These are phyloP conservation scores for Cataglyphis livida DNA, from an alignment of 2,888 invertebrate species.

Conservation along the genomic window DNA sequence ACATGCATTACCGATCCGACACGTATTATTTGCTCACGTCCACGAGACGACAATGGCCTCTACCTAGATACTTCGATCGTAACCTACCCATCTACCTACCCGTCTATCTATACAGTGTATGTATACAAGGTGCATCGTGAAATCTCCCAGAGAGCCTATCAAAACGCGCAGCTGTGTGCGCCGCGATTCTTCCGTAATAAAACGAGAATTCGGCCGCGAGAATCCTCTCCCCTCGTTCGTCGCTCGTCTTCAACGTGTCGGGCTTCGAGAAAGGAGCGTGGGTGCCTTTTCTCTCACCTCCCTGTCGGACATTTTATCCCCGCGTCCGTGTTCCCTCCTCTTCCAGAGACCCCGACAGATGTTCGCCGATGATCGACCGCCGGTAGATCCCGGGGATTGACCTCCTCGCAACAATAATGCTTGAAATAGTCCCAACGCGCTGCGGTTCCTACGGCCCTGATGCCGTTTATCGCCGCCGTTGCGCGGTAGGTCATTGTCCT, in stretches of 20 bases:
- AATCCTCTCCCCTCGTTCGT: neutral
- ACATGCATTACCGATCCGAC: neutral
- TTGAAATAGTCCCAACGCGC: conserved; percentile 12
- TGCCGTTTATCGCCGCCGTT: conserved; percentile 39
- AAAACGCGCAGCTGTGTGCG: conserved; percentile 65
- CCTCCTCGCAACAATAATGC: conserved; percentile 28
- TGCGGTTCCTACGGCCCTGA: conserved; percentile 11
- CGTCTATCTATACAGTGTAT: neutral
- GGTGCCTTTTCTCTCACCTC: conserved; percentile 73
- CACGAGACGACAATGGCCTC: conserved; percentile 48
- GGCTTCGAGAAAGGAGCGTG: conserved; percentile 72
- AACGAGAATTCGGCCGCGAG: neutral
- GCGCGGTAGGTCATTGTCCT: conserved; percentile 38
- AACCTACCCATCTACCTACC: conserved; percentile 7
- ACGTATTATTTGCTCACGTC: conserved; percentile 43
- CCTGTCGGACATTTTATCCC: conserved; percentile 16
- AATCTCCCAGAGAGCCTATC: conserved; percentile 44
- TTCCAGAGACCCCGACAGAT: conserved; percentile 62
- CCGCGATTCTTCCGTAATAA: neutral
- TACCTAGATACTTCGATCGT: neutral
- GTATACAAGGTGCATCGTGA: conserved; percentile 55
- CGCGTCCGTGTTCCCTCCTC: conserved; percentile 26
- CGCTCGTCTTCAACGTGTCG: neutral
- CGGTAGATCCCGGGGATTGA: conserved; percentile 38
- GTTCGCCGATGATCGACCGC: conserved; percentile 58